Base-by-base conservation (phyloP, 2,888 invertebrate genomes). In the Nasonia oneida region DNA sequence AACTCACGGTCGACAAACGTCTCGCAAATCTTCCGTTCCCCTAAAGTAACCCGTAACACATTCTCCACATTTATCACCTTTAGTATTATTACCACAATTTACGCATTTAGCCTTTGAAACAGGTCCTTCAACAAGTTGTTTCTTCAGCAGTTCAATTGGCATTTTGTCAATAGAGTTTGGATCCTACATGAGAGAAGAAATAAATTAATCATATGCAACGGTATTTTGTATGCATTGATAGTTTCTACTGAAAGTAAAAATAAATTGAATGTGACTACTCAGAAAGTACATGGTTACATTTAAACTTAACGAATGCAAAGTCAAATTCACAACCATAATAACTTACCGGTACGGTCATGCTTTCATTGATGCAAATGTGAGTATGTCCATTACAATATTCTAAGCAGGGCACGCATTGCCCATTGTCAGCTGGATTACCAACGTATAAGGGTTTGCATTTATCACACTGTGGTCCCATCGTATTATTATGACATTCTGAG, bases 371-470 rank as follows among this genome's bases (percentile, higher is more conserved):
- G 91, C 98, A 98, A 79, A 97, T 95, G 57, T 95, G 95, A 2
- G 97, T 97, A 93, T 99, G 99, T 0, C 97, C 97, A 93, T 98
- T 96, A 91, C 99, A 99, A 93, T 97, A 98, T 87, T 97, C 97
- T 1, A 96, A 94, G 91, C 99, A 99, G 0, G 98, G 97, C 67
- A 97, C 95, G 91, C 99, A 99, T 88, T 96, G 96, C 67, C 97
- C 97, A 91, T 97, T 97, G 50, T 96, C 95, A 14, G 94, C 94
- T 0, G 99, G 98, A 94, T 98, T 97, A 14, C 99, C 98, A 42
- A 99, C 99, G 94, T 96, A 99, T 83, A 98, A 94, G 0, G 97
- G 97, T 92, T 97, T 96, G 93, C 99, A 99, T 92, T 97, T 96
- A 91, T 98, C 97, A 91, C 99, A 99, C 93, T 97, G 97, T n/a